phyloP scores from a whole-genome alignment of 2,888 invertebrate species.

The Germaria angustata region DNA sequence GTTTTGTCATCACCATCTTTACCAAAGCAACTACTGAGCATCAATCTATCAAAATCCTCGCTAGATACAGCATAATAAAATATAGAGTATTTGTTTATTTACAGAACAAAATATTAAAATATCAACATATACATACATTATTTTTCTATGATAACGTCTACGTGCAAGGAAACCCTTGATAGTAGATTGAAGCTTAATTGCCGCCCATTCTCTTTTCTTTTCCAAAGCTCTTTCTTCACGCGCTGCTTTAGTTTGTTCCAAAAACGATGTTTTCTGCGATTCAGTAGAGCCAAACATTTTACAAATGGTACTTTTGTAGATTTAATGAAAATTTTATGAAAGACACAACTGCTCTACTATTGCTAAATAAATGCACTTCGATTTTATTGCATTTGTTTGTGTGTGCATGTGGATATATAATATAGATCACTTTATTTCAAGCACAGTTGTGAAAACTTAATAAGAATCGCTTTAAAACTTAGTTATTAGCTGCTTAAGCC shows the following conservation, averaged over 20 bases:
- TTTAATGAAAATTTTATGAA: no score
- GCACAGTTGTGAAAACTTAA: background rate
- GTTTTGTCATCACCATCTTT: conserved; percentile 77
- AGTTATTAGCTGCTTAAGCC: background rate
- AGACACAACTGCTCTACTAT: background rate
- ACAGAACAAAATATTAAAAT: no score
- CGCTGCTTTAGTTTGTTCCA: conserved; percentile 94
- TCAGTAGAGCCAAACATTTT: conserved; percentile 84
- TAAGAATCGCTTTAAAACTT: background rate
- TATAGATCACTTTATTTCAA: background rate
- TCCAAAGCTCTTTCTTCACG: conserved; percentile 93
- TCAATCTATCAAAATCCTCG: conserved; percentile 87
- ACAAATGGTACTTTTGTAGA: background rate
- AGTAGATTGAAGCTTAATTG: conserved; percentile 87
- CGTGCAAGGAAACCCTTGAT: conserved; percentile 88
- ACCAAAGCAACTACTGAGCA: conserved; percentile 81
- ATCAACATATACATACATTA: no score
- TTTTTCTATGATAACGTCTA: conserved; percentile 83
- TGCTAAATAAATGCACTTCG: background rate
- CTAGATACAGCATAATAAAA: conserved; percentile 79
- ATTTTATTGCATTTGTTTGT: conserved; percentile 3
- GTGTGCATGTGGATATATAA: background rate
- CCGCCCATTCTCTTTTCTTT: conserved; percentile 88
- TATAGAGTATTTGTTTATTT: background rate
- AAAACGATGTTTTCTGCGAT: conserved; percentile 85